A percentile compares a stretch with the other conserved stretches of the same genome.
Conservation (phyloP, 2,113 vertebrate species). For the Phainopepla nitens region DNA sequence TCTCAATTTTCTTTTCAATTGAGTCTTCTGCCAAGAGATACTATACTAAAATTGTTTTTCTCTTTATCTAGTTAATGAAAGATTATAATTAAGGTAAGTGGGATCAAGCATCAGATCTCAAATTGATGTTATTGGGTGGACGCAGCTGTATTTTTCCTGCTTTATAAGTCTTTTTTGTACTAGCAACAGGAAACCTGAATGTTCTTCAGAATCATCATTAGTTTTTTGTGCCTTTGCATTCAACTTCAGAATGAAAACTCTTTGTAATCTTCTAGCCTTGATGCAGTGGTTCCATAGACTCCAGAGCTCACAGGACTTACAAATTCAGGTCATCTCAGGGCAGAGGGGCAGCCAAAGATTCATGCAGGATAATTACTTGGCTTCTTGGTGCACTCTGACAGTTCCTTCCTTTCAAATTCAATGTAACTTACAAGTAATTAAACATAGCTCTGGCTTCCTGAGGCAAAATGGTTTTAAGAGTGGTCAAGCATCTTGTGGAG, state of each 20-base stretch:
- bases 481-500: not conserved
- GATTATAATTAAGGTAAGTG: conserved; percentile 4
- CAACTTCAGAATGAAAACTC: not conserved
- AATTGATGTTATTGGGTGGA: not conserved
- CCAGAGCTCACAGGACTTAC: not conserved
- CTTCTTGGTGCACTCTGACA: not conserved
- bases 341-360: not conserved
- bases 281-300: not conserved
- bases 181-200: not conserved
- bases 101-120: not conserved
- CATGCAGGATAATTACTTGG: not conserved
- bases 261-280: not conserved
- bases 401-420: not conserved
- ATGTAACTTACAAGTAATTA: not conserved
- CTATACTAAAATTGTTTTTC: not conserved
- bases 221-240: not conserved
- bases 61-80: not conserved
- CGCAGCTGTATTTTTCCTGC: not conserved
- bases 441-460: not conserved
- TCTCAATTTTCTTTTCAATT: not conserved
- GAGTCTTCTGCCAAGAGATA: not conserved
- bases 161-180: not conserved
- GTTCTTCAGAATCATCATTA: not conserved
- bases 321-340: not conserved
- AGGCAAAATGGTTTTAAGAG: not conserved